Evolutionary conservation across 2,888 invertebrate genomes (phyloP).

Genomic region (Crematogaster levior): DNA sequence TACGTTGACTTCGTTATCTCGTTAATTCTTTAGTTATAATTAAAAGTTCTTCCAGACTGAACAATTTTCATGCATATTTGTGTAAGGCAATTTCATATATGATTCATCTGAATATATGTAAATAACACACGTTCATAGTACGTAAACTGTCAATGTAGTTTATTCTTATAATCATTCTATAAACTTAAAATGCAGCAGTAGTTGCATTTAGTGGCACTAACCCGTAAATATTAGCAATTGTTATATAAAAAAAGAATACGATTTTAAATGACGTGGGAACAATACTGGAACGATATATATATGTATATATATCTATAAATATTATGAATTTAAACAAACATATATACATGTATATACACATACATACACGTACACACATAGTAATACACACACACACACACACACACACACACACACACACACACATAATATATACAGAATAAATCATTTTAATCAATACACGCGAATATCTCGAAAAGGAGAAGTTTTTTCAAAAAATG

Average conservation of each 20-base stretch:
- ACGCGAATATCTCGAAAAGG: too few relatives aligned
- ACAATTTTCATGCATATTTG: neutral
- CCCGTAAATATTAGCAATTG: constrained; percentile 15
- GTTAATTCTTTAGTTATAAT: neutral
- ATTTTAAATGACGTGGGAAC: constrained; percentile 9
- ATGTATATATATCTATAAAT: constrained; percentile 6
- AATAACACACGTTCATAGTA: neutral
- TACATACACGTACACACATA: too few relatives aligned
- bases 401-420: neutral
- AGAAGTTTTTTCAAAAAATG: too few relatives aligned
- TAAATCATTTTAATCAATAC: too few relatives aligned
- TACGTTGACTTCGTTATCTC: neutral
- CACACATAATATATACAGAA: too few relatives aligned
- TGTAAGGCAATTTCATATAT: neutral
- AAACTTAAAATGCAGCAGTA: constrained; percentile 31
- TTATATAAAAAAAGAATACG: neutral
- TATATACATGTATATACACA: neutral
- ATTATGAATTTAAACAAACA: neutral
- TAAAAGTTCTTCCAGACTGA: neutral
- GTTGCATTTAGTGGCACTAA: constrained; percentile 7
- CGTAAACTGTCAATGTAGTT: neutral
- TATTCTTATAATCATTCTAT: constrained; percentile 6
- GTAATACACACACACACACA: neutral
- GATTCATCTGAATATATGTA: constrained; percentile 2
- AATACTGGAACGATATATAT: neutral